Base-by-base conservation (phyloP, 1,140 invertebrate species). In the Orius laevigatus region DNA sequence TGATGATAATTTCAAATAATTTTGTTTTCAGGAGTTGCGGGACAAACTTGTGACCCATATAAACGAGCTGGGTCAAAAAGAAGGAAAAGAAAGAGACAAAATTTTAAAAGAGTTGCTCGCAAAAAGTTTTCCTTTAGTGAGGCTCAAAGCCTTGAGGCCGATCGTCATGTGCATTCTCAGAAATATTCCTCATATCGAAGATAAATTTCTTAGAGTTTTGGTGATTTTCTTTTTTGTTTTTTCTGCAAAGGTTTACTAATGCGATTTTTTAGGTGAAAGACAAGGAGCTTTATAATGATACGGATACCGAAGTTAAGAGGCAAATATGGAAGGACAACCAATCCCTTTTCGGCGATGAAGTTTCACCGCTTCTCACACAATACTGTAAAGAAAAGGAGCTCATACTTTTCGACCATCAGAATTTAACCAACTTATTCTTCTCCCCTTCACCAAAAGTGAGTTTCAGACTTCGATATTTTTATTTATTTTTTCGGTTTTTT, bases 301-400 rank as follows among this genome's bases (percentile, higher is more conserved):
- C 90, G 15, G 87, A 95, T 57, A 93, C 90, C 2, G 90, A 95
- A 70, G 91, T 97, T 0, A 97, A 97, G 66, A 69, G 92, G 41
- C 92, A 97, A 62, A 96, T 98, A 48, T 98, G 93, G 93, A 88
- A 92, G 60, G 89, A 96, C 57, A 94, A 96, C 66, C 92, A 96
- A 63, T 86, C 86, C 25, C 65, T 96, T 33, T 96, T 96, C 71
- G 92, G 91, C 15, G 92, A 96, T 68, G 91, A 97, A 75, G 91
- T 96, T 0, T 94, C 90, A 8, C 92, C 93, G 5, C 66, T 96
- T 25, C 72, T 98, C 14, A 90, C 81, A 57, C 82, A 86, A 61
- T 96, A 95, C 56, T 92, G 95, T 25, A 79, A 83, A 59, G 88
- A 93, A 63, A 93, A 93, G 63, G 89, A 93, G 59, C 82, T 83